Percentiles rank a stretch among this genome's conserved stretches.
These are phyloP conservation scores for Gambelia wislizenii DNA, from an alignment of 2,797 vertebrate species.

Conservation along the genomic window DNA sequence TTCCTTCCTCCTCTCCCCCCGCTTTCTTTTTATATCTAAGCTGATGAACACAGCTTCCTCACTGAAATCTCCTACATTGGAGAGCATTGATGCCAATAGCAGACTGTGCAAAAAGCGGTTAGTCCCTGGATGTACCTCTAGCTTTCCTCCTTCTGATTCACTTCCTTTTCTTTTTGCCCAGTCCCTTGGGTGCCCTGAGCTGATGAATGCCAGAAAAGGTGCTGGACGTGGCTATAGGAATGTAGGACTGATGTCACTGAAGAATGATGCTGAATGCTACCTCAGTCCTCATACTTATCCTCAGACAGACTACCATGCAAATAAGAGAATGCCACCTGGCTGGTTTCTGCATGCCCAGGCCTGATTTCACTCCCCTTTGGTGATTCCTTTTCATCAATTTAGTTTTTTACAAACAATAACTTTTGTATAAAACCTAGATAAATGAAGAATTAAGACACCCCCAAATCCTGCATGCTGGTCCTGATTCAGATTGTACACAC, in stretches of 20 bases:
- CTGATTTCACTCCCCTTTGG: background rate
- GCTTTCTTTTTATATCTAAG: no score
- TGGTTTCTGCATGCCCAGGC: background rate
- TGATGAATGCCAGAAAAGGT: background rate
- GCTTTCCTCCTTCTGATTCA: background rate
- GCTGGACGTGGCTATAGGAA: no score
- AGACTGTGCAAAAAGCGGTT: background rate
- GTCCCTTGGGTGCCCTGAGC: background rate
- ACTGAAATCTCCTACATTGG: background rate
- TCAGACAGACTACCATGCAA: background rate
- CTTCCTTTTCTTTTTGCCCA: background rate
- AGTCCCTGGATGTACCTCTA: background rate
- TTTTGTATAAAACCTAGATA: no score
- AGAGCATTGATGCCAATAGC: background rate
- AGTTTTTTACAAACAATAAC: no score
- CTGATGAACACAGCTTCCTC: no score
- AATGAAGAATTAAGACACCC: no score
- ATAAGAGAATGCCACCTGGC: background rate
- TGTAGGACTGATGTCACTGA: background rate
- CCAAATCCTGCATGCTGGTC: no score
- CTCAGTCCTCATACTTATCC: background rate
- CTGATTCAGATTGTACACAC: no score
- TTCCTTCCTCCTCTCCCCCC: no score
- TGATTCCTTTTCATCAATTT: no score
- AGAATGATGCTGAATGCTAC: background rate